Conservation (phyloP, 2,113 vertebrate species). For the Chitala chitala region DNA sequence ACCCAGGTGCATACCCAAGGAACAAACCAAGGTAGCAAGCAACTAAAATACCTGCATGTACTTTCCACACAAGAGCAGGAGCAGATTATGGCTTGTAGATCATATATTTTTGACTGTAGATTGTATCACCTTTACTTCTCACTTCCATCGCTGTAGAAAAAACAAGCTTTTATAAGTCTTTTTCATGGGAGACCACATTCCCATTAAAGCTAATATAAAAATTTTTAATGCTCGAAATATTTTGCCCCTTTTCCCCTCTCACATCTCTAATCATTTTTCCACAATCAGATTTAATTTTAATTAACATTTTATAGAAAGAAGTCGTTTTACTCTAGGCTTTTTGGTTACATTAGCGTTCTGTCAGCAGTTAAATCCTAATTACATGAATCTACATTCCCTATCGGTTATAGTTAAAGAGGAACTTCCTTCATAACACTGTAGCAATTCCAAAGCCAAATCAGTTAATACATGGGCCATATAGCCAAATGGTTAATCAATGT, state of each 20-base stretch:
- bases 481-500: too few species aligned
- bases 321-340: background rate
- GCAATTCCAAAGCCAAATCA: background rate
- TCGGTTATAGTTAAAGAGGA: background rate
- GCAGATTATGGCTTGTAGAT: background rate
- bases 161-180: background rate
- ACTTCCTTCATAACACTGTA: background rate
- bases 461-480: too few species aligned
- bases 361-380: constrained; percentile 12
- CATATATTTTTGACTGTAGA: too few species aligned
- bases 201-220: constrained; percentile 7
- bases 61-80: background rate
- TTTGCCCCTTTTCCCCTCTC: background rate
- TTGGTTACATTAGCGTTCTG: background rate
- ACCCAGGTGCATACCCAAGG: background rate
- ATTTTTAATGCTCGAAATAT: constrained; percentile 12
- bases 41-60: background rate
- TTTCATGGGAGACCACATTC: constrained; percentile 9
- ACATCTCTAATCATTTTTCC: constrained; percentile 1
- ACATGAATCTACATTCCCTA: constrained; percentile 3
- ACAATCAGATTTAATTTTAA: constrained; percentile 12
- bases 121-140: constrained; percentile 13
- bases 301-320: constrained; percentile 2
- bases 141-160: background rate
- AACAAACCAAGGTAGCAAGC: background rate